Percentiles rank a stretch among this genome's conserved stretches.
Conservation (phyloP, 2,113 vertebrate genomes). For the Solea senegalensis region DNA sequence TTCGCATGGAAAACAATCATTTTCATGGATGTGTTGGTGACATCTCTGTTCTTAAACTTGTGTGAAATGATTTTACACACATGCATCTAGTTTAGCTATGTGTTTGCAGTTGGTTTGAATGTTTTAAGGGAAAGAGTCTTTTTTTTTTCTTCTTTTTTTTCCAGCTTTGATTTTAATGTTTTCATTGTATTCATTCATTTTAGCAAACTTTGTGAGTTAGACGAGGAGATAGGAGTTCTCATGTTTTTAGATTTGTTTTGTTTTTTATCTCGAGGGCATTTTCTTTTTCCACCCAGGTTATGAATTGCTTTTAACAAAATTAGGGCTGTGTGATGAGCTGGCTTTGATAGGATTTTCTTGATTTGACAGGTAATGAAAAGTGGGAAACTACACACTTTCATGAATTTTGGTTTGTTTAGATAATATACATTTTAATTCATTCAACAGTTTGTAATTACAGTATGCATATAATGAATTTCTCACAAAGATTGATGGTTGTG, state of each 20-base stretch:
- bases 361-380: neutral
- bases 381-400: conserved; percentile 3
- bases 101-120: conserved; percentile 60
- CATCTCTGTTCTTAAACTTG: conserved; percentile 48
- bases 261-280: conserved; percentile 18
- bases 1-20: conserved; percentile 62
- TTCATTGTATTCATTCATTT: conserved; percentile 29
- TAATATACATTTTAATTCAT: conserved; percentile 58
- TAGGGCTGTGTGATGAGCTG: neutral
- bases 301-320: conserved; percentile 37
- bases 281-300: conserved; percentile 7
- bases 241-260: conserved; percentile 11
- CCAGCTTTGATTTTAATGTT: conserved; percentile 3
- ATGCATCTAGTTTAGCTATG: conserved; percentile 34
- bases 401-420: conserved; percentile 34
- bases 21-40: conserved; percentile 58
- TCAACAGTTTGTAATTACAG: conserved; percentile 32
- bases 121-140: conserved; percentile 51
- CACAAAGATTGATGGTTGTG: conserved; percentile 33
- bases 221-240: neutral
- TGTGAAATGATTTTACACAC: conserved; percentile 56
- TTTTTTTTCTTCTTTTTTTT: conserved; percentile 31
- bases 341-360: conserved; percentile 5
- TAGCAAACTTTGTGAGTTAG: conserved; percentile 16
- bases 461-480: conserved; percentile 55